phyloP scores from a whole-genome alignment of 2,888 invertebrate species.

The Cheiracanthium punctorium region DNA sequence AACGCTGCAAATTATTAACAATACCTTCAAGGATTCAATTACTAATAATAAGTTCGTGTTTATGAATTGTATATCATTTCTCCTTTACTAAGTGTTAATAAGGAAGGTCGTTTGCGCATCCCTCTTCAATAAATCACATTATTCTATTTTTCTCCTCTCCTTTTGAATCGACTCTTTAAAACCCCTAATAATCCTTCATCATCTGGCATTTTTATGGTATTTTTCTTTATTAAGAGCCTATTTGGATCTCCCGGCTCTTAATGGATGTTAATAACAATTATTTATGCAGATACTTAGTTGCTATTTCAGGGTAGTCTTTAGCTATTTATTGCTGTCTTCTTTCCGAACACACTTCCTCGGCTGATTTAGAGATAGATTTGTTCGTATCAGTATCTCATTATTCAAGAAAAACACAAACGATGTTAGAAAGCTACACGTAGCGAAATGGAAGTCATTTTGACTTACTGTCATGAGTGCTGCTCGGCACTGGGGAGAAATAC shows the following conservation, averaged over 20 bases:
- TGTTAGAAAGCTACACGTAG: not conserved
- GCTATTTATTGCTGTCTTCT: conserved; percentile 16
- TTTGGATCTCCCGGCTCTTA: conserved; percentile 19
- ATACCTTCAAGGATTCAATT: not conserved
- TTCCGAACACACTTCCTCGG: conserved; percentile 7
- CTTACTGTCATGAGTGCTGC: not conserved
- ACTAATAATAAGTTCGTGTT: not conserved
- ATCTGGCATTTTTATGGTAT: conserved; percentile 29
- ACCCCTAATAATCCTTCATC: conserved; percentile 30
- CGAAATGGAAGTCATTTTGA: conserved; percentile 13
- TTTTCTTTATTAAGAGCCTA: conserved; percentile 21
- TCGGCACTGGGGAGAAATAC: not conserved
- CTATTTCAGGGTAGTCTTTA: conserved; percentile 6
- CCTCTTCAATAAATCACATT: conserved; percentile 19
- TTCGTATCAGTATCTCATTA: conserved; percentile 15
- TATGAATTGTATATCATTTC: conserved; percentile 6
- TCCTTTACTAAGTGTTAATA: conserved; percentile 17
- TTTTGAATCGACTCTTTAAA: conserved; percentile 8
- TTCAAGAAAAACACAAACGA: conserved; percentile 22
- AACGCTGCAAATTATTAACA: not conserved
- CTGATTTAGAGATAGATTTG: not conserved
- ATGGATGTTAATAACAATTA: conserved; percentile 34
- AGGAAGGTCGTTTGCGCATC: conserved; percentile 11
- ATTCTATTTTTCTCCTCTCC: conserved; percentile 23
- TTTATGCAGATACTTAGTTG: conserved; percentile 22